Conservation (phyloP, 2,888 invertebrate genomes). For the Acrocyrtus sp. region DNA sequence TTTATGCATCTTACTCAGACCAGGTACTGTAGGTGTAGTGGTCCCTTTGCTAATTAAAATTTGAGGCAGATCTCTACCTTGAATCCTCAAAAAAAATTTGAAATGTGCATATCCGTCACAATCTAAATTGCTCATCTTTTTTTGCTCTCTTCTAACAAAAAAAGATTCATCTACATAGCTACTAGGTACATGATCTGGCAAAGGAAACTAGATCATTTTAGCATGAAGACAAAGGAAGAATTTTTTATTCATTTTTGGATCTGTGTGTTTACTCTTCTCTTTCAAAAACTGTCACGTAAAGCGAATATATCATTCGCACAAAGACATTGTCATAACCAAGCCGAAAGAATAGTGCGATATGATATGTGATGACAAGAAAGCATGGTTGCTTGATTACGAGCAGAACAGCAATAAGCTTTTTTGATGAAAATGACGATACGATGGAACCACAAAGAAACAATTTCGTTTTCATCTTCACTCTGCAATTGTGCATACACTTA, state of each 20-base stretch:
- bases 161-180: background rate
- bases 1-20: no score
- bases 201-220: background rate
- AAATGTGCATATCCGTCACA: background rate
- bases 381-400: no score
- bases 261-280: no score
- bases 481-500: background rate
- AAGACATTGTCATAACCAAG: background rate
- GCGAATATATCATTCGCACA: background rate
- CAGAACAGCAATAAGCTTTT: no score
- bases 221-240: background rate
- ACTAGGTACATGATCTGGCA: background rate
- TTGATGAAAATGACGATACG: no score
- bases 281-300: background rate
- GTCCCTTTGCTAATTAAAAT: background rate
- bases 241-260: background rate
- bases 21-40: no score
- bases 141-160: background rate
- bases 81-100: background rate
- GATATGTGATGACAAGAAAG: no score
- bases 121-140: background rate
- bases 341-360: no score
- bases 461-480: conserved; percentile 9
- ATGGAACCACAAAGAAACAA: conserved; percentile 2
- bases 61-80: background rate